Base-by-base conservation (phyloP, 2,888 invertebrate species). In the Agrenia bidenticulata region DNA sequence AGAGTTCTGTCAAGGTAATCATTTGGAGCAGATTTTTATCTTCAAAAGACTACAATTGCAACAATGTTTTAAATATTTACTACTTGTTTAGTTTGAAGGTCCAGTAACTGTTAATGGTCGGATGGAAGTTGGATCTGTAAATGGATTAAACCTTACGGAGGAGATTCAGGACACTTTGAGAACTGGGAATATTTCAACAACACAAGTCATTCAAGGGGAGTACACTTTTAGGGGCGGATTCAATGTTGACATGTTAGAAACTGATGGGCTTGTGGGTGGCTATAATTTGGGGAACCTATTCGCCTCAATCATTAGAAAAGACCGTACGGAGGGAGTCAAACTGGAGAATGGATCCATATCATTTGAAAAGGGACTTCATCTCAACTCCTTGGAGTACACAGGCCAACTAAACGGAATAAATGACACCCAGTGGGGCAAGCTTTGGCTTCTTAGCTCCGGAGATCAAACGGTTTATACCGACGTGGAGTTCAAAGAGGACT, bases 381-480 rank as follows among this genome's bases (percentile, higher is more conserved):
- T 15, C 4, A 37, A n/a, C 2, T 5, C 13, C 37, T 15, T 21
- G 32, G 26, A 7, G 42, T 24, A 24, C 15, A 13, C 13, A 2
- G 26, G 32, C 19, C 5, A 27, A 17, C 21, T 71, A 21, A 66
- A 71, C 23, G 62, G 56, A n/a, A 68, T 71, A 9, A 39, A 27
- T 0, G 32, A 24, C 21, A 26, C 54, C 2, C 63, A 64, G 0
- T 73, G 73, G 73, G 73, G 70, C 1, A 17, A 58, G 0, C 17
- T 26, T 1, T 73, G 73, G 73, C 37, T 73, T 7, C 50, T 68
- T 0, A 56, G 39, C 1, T 1, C 13, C 1, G 21, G 27, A 9
- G 26, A 69, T 51, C 73, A 73, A 42, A 56, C 32, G 0, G 61
- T 73, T 1, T 27, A 41, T 1, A 68, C 73, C 2, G 60, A 55